Percentiles rank a stretch among this genome's conserved stretches.
phyloP scores from a whole-genome alignment of 2,888 invertebrate genomes.

The Toxonevra muliebris region DNA sequence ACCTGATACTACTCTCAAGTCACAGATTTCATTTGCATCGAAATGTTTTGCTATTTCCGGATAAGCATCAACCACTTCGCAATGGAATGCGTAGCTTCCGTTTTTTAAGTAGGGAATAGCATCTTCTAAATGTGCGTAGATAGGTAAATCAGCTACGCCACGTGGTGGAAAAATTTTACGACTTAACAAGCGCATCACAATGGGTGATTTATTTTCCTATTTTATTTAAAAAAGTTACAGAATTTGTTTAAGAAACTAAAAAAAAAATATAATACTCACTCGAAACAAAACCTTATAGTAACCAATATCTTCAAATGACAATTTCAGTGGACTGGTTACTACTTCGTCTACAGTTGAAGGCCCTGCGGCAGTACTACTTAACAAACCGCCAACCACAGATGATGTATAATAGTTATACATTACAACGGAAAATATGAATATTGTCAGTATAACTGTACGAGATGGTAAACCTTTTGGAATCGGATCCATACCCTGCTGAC shows the following conservation, averaged over 20 bases:
- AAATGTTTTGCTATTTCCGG: slow-evolving; percentile 62
- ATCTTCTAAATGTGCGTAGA: slow-evolving; percentile 52
- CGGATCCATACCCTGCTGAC: slow-evolving; percentile 60
- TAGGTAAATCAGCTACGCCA: slow-evolving; percentile 45
- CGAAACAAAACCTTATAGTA: slow-evolving; percentile 61
- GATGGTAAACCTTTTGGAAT: slow-evolving; percentile 49
- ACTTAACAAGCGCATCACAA: slow-evolving; percentile 44
- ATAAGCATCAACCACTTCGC: slow-evolving; percentile 65
- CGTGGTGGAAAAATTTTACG: slow-evolving; percentile 52
- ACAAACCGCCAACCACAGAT: slow-evolving; percentile 61
- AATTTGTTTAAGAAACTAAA: background rate
- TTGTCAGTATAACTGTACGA: slow-evolving; percentile 52
- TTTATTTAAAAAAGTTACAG: background rate
- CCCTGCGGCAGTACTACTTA: slow-evolving; percentile 56
- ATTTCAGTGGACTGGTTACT: slow-evolving; percentile 52
- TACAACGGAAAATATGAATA: slow-evolving; percentile 55
- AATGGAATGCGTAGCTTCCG: slow-evolving; percentile 67
- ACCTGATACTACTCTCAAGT: slow-evolving; percentile 59
- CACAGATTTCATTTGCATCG: slow-evolving; percentile 65
- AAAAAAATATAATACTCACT: slow-evolving; percentile 44
- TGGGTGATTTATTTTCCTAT: slow-evolving; percentile 1
- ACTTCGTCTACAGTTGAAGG: slow-evolving; percentile 57
- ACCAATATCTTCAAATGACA: slow-evolving; percentile 62
- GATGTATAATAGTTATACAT: slow-evolving; percentile 64
- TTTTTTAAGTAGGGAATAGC: slow-evolving; percentile 64